Base-by-base conservation (phyloP, 64 coral and sea anemone species). In the Porites lutea region DNA sequence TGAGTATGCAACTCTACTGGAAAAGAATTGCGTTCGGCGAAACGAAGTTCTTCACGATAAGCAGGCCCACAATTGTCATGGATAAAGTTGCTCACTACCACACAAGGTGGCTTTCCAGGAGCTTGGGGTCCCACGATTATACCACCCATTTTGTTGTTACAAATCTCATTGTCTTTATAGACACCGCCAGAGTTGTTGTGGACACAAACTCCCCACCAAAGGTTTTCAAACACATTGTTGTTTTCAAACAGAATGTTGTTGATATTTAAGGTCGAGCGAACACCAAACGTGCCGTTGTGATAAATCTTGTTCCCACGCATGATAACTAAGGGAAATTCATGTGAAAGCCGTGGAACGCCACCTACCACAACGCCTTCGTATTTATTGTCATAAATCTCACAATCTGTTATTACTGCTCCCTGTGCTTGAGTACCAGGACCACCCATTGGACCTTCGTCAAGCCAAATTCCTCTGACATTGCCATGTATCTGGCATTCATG, bases 81-180 rank as follows among this genome's bases (percentile, higher is more conserved):
- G 37, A 82, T 64, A 64, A 19, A 48, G 59, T 82, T 82, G 27
- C 45, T 48, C 48, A 48, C 79, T 13, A 82, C 13, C 11, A 82
- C 79, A 8, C 79, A 82, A 5, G 79, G 59, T 47, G 44, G 43
- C 44, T 65, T 65, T 10, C 59, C 59, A 48, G 79, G 79, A 82
- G 58, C 65, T 49, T 44, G 79, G 2, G 8, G 46, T 60, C 79
- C 23, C 1, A 64, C 58, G 43, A 65, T 82, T 16, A 82, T 16
- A 18, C 79, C 79, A 44, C 79, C 79, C 79, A 82, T 82, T 48
- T 82, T 82, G 79, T 82, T 82, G 37, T 64, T 82, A 46, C 79
- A 82, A 64, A 82, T 82, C 59, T 82, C 59, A 6, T 82, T 82
- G 37, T 6, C 11, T 10, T 44, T 82, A 19, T 82, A 82, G 0